Evolutionary conservation across 2,113 vertebrate genomes (phyloP), one percentile per base, ranked within the genome.

Genomic region (Hiodon tergisus): DNA sequence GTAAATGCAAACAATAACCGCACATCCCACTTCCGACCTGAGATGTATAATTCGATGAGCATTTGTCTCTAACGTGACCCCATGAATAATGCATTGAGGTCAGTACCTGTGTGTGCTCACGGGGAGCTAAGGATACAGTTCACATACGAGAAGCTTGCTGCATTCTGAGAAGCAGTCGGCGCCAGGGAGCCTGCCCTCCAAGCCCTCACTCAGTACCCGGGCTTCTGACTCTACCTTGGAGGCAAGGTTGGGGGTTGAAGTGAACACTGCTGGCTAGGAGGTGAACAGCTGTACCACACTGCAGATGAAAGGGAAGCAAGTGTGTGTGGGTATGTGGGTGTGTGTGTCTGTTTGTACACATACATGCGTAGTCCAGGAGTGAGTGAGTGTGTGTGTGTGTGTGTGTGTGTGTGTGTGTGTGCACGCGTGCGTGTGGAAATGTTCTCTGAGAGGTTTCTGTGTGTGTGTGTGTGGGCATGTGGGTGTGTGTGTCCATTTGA

Each of bases 231-330:
- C 80, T 86, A 85, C 81, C 86, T 89, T 69, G 71, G 77, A 86
- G 85, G 86, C 84, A 78, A 84, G 83, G 83, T 81, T 85, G 87
- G 85, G 84, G 86, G 85, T 85, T 83, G 80, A 82, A 84, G 82
- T 80, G 83, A 87, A 69, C 81, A 81, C 83, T 87, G 86, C 82
- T 83, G 86, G 86, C 85, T 78, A 76, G 88, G 85, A 90, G 89
- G 88, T 89, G 87, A 91, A 88, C 88, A 89, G 87, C 88, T 90
- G 88, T 88, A 83, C 85, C 73, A 78, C 59, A 77, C 79, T 11
- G 78, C 58, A 84, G 86, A 89, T 90, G 81, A 88, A 89, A 91
- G 84, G 78, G 71, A 77, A 83, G 81, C 85, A 82, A 5, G 7
- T 60, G 70, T 76, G 69, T 77, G 17, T 78, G 0, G 68, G 55